Evolutionary conservation across 2,113 vertebrate genomes (phyloP).

Genomic region (Mustela nigripes): DNA sequence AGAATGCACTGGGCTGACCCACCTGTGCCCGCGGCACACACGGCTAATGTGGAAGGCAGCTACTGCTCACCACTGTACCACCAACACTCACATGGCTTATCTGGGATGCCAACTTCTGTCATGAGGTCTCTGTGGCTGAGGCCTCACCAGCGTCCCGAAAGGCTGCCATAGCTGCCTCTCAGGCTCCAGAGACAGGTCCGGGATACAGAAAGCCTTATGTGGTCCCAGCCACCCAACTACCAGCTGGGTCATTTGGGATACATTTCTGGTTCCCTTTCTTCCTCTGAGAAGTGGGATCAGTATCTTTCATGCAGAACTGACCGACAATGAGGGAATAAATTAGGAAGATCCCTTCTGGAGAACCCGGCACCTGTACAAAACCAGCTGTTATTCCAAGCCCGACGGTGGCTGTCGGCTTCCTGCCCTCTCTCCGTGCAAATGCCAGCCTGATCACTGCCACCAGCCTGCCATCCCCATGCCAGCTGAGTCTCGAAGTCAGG

Average conservation of each 20-base stretch:
- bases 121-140: neutral
- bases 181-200: neutral
- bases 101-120: no score
- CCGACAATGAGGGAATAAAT: neutral
- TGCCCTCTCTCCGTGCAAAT: rapidly evolving
- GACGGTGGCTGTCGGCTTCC: rapidly evolving
- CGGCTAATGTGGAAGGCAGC: neutral
- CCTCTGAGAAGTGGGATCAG: neutral
- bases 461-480: neutral
- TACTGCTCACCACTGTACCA: no score
- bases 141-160: neutral
- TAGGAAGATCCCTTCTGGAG: neutral
- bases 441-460: neutral
- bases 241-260: neutral
- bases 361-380: no score
- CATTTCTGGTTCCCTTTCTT: neutral
- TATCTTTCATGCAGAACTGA: neutral
- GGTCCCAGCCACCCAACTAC: neutral
- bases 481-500: neutral
- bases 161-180: neutral
- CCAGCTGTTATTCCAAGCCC: neutral
- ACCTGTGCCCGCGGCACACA: rapidly evolving
- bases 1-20: neutral
- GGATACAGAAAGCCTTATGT: neutral
- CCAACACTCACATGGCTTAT: neutral